Evolutionary conservation across 2,888 invertebrate species (phyloP).

Genomic region (Euspilapteryx auroguttella): DNA sequence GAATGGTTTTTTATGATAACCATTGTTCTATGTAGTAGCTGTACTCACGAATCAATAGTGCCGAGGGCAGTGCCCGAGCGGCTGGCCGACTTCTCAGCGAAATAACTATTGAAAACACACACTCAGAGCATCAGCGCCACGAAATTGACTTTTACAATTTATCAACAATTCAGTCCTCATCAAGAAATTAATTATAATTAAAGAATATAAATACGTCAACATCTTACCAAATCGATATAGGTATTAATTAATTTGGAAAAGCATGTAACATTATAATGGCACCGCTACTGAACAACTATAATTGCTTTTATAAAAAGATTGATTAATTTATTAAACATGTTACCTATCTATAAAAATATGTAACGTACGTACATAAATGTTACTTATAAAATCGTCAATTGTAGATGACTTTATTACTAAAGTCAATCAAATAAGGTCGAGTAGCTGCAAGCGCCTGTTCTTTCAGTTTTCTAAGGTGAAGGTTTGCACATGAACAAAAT

Average conservation of each 20-base stretch:
- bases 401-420: too few species aligned
- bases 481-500: too few species aligned
- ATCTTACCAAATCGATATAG: conserved; percentile 2
- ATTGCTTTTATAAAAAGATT: conserved; percentile 8
- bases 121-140: neutral
- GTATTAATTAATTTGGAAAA: conserved; percentile 7
- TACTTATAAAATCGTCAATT: too few species aligned
- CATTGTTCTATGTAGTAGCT: conserved; percentile 26
- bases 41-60: too few species aligned
- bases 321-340: conserved; percentile 9
- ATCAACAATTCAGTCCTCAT: neutral
- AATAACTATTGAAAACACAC: neutral
- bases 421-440: too few species aligned
- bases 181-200: too few species aligned
- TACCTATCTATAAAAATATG: conserved; percentile 5
- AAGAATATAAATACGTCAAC: neutral
- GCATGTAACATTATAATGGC: conserved; percentile 39
- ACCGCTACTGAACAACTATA: conserved; percentile 15
- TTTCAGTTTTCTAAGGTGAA: too few species aligned
- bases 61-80: too few species aligned
- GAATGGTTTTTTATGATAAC: conserved; percentile 55
- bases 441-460: too few species aligned
- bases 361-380: conserved; percentile 2
- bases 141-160: neutral
- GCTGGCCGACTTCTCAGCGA: too few species aligned